Base-by-base conservation (phyloP, 2,113 vertebrate species). In the Pelodiscus sinensis region DNA sequence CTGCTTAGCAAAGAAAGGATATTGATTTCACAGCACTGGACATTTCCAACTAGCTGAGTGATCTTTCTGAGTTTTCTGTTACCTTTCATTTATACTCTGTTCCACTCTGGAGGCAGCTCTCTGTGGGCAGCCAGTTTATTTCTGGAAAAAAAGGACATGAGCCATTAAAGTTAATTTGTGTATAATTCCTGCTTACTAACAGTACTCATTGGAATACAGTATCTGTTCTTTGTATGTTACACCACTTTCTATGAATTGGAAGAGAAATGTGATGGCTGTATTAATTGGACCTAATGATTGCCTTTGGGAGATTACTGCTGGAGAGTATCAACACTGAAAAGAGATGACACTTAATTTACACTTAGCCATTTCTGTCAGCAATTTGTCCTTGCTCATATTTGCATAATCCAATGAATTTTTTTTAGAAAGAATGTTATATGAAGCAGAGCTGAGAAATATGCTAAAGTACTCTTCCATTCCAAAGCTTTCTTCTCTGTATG, bases 231-330 rank as follows among this genome's bases (percentile, higher is more conserved):
- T 92, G 55, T 81, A 52, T 8, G n/a, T 57, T 38, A 80, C n/a
- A 3, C 25, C 9, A 12, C 12, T 29, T 51, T 54, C 10, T 81
- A 51, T 25, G 22, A 8, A 5, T 86, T 79, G 50, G 4, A 51
- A 62, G 14, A 57, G 50, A 89, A 25, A 6, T n/a, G 0, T 80
- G 65, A 19, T 38, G 58, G 25, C 11, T 92, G 38, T 60, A 73
- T 50, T 27, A 89, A 96, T 51, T 90, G 38, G 57, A 57, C 51
- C 52, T 68, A 87, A 94, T 14, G 86, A 54, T 31, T 88, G 60
- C 35, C 71, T 84, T 94, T 93, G 87, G 86, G 94, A 81, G 35
- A 81, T 54, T 80, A 82, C 81, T 92, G 60, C 51, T 89, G 89
- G 75, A 50, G 27, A 96, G 92, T 89, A 86, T 38, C 56, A 89